Conservation (phyloP, 2,888 invertebrate genomes). For the Ophion obscuratus region DNA sequence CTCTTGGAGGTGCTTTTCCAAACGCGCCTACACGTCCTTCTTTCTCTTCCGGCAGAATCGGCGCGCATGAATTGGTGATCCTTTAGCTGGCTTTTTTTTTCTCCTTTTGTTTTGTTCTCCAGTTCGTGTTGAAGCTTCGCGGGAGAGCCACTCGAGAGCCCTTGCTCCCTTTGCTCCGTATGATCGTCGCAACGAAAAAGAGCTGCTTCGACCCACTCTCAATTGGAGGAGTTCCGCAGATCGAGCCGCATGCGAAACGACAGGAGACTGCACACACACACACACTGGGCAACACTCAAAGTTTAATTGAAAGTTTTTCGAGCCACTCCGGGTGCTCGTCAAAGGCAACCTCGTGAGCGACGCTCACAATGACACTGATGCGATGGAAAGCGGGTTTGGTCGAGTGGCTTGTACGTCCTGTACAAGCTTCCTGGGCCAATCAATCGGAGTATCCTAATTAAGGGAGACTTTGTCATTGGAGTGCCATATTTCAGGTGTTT, state of each 20-base stretch:
- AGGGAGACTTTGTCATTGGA: too few relatives aligned
- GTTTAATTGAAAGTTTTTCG: conserved; percentile 49
- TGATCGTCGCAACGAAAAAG: background rate
- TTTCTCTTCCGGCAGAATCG: background rate
- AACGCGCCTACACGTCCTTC: conserved; percentile 7
- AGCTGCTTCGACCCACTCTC: conserved; percentile 2
- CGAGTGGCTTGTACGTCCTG: background rate
- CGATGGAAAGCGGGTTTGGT: conserved; percentile 2
- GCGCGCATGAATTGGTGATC: conserved; percentile 30
- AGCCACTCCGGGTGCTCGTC: background rate
- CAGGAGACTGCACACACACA: background rate
- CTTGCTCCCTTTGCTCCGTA: conserved; percentile 27
- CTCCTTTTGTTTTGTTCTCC: too few relatives aligned
- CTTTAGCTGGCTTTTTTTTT: background rate
- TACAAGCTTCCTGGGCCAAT: background rate
- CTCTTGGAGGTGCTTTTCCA: conserved; percentile 30
- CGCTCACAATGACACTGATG: conserved; percentile 2
- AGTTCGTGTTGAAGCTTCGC: conserved; percentile 47
- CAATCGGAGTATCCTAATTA: background rate
- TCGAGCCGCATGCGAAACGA: background rate
- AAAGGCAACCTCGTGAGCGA: background rate
- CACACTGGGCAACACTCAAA: conserved; percentile 11
- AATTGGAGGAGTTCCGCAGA: conserved; percentile 4
- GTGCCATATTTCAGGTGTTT: too few relatives aligned
- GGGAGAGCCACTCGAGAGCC: conserved; percentile 57